Evolutionary conservation across 2,888 invertebrate species (phyloP), one percentile per base, ranked within the genome.

Genomic region (Ophion costatus): DNA sequence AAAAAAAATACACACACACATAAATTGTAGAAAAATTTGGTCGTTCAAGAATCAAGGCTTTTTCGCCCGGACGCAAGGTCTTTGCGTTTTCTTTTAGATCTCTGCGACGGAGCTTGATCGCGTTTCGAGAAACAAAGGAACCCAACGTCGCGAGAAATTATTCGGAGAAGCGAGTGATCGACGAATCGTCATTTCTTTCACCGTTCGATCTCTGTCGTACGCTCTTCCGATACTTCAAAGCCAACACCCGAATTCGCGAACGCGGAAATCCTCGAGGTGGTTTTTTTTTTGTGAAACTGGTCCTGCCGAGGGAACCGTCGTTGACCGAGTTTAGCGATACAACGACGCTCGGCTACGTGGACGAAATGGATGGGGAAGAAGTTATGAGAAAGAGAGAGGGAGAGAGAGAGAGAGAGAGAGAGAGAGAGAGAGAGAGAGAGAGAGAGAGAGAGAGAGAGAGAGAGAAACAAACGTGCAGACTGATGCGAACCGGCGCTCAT

Each of bases 401-500:
- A 57, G 57, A 64, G 64, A 33, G 66, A 64, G 78, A 63, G 70
- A 70, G 42, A 63, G 45, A 74, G 38, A 51, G 78, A 51, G 56
- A 61, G 63, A 66, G 64, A 56, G 71, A 71, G 29, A 64, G 56
- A 75, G 22, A 24, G 61, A 42, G 20, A 42, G 24, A 61, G 61
- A 73, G 38, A 59, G n/a, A 38, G 33, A 67, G 67, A 51, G 38
- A 61, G 80, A 63, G 56, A 61, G 56, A 63, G 63, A 56, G 76
- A 64, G 38, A 77, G 59, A 64, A 51, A 59, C 67, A 76, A 85
- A 81, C 90, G 91, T 91, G 90, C 89, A 89, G 89, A 90, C 91
- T 89, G 91, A 91, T 88, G 89, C 90, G 89, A 90, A 91, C 91
- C 91, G 91, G 90, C 89, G 91, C 90, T 90, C 89, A 90, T 90